Evolutionary conservation across 2,113 vertebrate genomes (phyloP).

Genomic region (Pseudois nayaur): DNA sequence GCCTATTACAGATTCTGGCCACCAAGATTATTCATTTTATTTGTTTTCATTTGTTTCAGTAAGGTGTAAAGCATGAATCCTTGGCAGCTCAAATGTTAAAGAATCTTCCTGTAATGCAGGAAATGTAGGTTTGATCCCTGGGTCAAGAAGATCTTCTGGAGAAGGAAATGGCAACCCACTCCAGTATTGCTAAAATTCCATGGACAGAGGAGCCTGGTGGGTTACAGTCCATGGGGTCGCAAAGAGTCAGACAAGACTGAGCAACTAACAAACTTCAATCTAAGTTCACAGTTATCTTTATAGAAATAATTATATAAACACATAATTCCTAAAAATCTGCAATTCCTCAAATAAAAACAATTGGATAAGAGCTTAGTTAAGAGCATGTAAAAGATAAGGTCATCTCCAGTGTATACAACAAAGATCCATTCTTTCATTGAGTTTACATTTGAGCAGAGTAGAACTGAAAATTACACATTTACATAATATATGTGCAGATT

Average conservation of each 20-base stretch:
- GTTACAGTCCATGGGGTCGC: neutral
- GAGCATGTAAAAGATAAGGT: neutral
- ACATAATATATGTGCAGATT: neutral
- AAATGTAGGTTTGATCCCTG: neutral
- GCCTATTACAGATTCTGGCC: neutral
- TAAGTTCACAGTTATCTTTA: neutral
- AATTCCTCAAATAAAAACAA: neutral
- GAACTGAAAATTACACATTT: neutral
- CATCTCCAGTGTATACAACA: neutral
- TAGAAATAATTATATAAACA: neutral
- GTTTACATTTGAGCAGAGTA: neutral
- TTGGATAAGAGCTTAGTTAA: neutral
- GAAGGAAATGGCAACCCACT: neutral
- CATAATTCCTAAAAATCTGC: neutral
- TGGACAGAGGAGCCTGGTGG: neutral
- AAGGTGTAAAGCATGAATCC: neutral
- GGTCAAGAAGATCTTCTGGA: neutral
- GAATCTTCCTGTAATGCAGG: neutral
- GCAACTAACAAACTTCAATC: neutral
- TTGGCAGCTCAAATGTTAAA: neutral
- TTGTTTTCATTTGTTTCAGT: neutral
- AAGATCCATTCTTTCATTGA: neutral
- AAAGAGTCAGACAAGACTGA: neutral
- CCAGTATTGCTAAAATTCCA: neutral
- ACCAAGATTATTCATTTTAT: neutral